Evolutionary conservation across 2,113 vertebrate genomes (phyloP), one percentile per base, ranked within the genome.

Genomic region (Vidua macroura): DNA sequence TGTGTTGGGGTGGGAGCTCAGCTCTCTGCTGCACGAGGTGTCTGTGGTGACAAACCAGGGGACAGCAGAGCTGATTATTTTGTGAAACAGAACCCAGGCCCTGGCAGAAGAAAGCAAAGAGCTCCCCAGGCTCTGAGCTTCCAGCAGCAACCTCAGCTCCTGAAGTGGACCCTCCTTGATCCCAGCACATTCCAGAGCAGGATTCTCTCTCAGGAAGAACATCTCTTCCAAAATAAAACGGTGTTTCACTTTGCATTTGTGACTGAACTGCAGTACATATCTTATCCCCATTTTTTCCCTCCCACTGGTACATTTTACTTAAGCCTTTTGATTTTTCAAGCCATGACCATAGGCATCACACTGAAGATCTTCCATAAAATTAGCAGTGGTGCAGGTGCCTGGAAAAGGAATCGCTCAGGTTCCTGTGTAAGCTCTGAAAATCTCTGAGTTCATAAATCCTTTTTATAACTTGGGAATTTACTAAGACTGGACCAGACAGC

Each of bases 381-480:
- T 19, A 78, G 94, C 81, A 83, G 55, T 20, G 15, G 35, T 30
- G 76, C 83, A 91, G 79, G 72, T 24, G 75, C 72, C 74, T 85
- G 68, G 43, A 62, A 70, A 94, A 96, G 17, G 89, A 86, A 76
- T 30, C 25, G 9, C 44, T 86, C 62, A 7, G 30, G 44, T 88
- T 93, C 68, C 92, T 86, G 46, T 0, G 0, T 58, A 51, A 96
- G 88, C 76, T 83, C 80, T 25, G 15, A 90, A 59, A 81, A 58
- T 16, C 63, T 83, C 41, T 13, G 19, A 84, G 86, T 87, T 74
- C 76, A 79, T 44, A 76, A 93, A 94, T 58, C 84, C 59, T 88
- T 63, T 66, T 74, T 85, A 81, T 63, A 95, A 92, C 78, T 39
- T 72, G 53, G 64, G 86, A 95, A 88, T 92, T 86, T 72, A 63